Percentiles rank a stretch among this genome's conserved stretches.
Conservation (phyloP, 2,888 invertebrate species). For the Drosophila nr. fundita region DNA sequence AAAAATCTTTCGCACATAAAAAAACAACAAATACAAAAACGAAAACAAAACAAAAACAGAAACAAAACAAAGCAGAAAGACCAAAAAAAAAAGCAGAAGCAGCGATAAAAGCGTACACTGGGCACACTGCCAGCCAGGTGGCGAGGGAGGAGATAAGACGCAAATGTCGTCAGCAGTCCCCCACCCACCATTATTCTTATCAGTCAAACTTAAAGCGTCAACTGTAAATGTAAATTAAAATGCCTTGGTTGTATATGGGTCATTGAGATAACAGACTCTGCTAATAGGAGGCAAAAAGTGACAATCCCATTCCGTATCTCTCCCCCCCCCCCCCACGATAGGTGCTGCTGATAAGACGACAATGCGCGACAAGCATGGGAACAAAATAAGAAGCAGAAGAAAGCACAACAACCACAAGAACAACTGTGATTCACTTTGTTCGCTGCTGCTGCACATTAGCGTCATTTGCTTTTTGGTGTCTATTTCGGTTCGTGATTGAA, state of each 20-base stretch:
- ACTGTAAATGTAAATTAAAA: slow-evolving; percentile 2
- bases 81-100: slow-evolving; percentile 5
- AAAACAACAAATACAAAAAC: slow-evolving; percentile 61
- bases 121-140: slow-evolving; percentile 35
- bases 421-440: slow-evolving; percentile 47
- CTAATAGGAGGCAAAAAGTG: slow-evolving; percentile 13
- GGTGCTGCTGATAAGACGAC: slow-evolving; percentile 40
- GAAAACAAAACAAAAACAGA: slow-evolving; percentile 28
- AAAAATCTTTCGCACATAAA: slow-evolving; percentile 70
- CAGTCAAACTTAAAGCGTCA: slow-evolving; percentile 51
- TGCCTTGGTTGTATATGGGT: slow-evolving; percentile 34
- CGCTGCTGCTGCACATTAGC: slow-evolving; percentile 25
- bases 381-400: slow-evolving; percentile 31
- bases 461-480: slow-evolving; percentile 18
- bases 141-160: slow-evolving; percentile 21
- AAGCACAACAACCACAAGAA: background rate
- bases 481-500: slow-evolving; percentile 11
- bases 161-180: slow-evolving; percentile 21
- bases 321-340: slow-evolving; percentile 2
- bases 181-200: slow-evolving; percentile 30
- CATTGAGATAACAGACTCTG: slow-evolving; percentile 46
- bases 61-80: slow-evolving; percentile 36
- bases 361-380: slow-evolving; percentile 7
- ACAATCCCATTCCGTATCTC: background rate
- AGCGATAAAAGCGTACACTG: slow-evolving; percentile 37